Base-by-base conservation (phyloP, 2,797 vertebrate species). In the Otus scops region DNA sequence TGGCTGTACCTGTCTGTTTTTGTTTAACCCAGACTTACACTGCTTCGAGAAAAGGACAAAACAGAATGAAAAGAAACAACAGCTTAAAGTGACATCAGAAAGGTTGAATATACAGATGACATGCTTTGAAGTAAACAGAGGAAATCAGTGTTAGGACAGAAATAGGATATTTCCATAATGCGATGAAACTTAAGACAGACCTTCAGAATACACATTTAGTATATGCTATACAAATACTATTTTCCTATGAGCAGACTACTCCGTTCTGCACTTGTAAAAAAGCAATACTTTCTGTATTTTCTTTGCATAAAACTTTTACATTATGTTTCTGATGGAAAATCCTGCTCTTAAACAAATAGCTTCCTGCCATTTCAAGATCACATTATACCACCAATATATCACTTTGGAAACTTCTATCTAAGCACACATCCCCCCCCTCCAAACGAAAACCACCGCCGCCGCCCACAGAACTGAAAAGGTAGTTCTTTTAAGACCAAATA, bases 1-100 rank as follows among this genome's bases (percentile, higher is more conserved):
- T 95, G 96, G 98, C 97, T 98, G 98, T 99, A 99, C 99, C 99
- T 99, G 98, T 97, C 98, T 99, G 97, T 94, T 98, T 98, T 97
- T 99, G 97, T 98, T 97, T 98, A 98, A 98, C 83, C 98, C 98
- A 98, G 97, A 98, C 98, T 98, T 99, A 98, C 91, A 98, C 71
- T 92, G 98, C 98, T 98, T 98, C 89, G 92, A 94, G 95, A 91
- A 96, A 96, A 93, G 95, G 95, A 97, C 88, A 94, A 93, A 96
- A 98, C 69, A 97, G 84, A 96, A 94, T 97, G 96, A 97, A 97
- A 87, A 95, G 80, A 94, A 92, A 96, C 63, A 96, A 91, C 48
- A 91, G 70, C 91, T 93, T 96, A 71, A 97, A 95, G 88, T 7
- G 13, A 89, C 77, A 89, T 84, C 59, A 88, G 38, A 79, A 94